Evolutionary conservation across 1,140 invertebrate species (phyloP).

Genomic region (Drosophila nannoptera): DNA sequence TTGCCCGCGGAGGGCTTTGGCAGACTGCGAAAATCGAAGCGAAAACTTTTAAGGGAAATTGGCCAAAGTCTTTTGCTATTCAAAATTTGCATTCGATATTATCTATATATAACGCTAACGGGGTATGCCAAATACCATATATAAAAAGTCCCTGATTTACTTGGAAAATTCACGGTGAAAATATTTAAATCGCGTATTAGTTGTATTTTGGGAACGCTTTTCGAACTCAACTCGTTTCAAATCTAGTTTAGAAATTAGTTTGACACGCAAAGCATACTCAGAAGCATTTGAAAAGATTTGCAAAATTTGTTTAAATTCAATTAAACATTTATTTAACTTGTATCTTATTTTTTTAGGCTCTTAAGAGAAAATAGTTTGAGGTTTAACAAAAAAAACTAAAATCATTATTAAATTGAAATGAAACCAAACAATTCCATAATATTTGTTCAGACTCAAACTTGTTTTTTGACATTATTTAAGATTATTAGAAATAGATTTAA

Average conservation of each 20-base stretch:
- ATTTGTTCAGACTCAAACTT: too few relatives aligned
- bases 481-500: too few relatives aligned
- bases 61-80: conserved; percentile 31
- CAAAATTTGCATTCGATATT: background rate
- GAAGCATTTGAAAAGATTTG: conserved; percentile 7
- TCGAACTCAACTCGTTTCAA: background rate
- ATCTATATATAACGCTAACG: too few relatives aligned
- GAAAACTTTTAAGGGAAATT: conserved; percentile 49
- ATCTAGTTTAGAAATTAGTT: conserved; percentile 27
- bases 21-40: conserved; percentile 42
- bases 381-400: too few relatives aligned
- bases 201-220: conserved; percentile 19
- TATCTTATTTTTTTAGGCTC: too few relatives aligned
- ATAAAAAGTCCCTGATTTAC: too few relatives aligned
- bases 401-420: too few relatives aligned
- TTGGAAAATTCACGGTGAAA: background rate
- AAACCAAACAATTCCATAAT: too few relatives aligned
- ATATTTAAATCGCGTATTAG: background rate
- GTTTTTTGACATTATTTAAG: too few relatives aligned
- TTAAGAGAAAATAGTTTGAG: too few relatives aligned
- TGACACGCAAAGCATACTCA: conserved; percentile 23
- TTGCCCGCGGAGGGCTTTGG: conserved; percentile 36
- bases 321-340: too few relatives aligned
- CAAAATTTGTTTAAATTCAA: conserved; percentile 9
- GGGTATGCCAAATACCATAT: too few relatives aligned